These are phyloP conservation scores for Spea hammondii DNA, from an alignment of 2,797 vertebrate species.

Conservation along the genomic window DNA sequence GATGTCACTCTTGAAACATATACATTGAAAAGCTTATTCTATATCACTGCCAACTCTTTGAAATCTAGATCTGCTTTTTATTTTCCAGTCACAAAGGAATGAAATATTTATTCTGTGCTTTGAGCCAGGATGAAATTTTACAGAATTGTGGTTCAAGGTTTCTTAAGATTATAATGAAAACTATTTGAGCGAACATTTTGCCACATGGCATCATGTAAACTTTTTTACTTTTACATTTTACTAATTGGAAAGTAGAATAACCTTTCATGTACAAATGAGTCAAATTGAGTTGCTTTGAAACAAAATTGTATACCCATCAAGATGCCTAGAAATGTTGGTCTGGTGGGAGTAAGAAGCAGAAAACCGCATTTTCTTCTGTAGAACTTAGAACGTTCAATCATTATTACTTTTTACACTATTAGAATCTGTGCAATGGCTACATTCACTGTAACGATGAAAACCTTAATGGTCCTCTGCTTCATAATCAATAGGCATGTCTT, in stretches of 20 bases:
- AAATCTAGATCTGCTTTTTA: background rate
- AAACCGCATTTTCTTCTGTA: background rate
- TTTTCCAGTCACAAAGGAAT: background rate
- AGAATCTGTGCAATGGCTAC: no score
- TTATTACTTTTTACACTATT: no score
- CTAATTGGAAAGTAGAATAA: no score
- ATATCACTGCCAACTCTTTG: conserved; percentile 4
- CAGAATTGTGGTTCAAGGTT: no score
- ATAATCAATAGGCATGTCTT: no score
- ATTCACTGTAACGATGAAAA: no score
- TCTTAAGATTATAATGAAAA: no score
- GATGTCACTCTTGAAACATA: background rate
- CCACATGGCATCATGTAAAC: no score
- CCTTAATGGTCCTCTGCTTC: no score
- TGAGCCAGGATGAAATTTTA: background rate
- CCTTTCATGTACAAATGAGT: background rate
- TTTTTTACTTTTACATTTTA: no score
- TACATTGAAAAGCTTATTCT: background rate
- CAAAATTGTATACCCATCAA: background rate
- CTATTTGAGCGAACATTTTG: no score
- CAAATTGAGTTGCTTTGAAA: background rate
- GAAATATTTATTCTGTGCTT: background rate
- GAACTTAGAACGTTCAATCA: no score
- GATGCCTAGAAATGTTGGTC: background rate
- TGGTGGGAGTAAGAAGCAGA: background rate